phyloP scores from a whole-genome alignment of 2,113 vertebrate genomes.

The Felis chaus region DNA sequence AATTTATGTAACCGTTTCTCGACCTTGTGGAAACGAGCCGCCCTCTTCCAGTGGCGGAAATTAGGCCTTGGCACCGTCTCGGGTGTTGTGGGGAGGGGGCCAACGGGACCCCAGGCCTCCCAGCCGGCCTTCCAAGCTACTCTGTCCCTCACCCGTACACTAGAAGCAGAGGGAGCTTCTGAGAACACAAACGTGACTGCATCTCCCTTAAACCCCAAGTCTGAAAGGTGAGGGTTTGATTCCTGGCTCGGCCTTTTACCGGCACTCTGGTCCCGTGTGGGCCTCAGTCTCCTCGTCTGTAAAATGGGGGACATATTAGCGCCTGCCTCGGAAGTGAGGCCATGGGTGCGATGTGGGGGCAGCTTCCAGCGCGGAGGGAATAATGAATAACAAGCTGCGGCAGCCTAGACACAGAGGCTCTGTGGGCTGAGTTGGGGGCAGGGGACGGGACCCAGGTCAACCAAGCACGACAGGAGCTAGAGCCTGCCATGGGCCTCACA shows the following conservation, averaged over 20 bases:
- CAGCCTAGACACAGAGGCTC: not conserved
- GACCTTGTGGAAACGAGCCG: constrained; percentile 41
- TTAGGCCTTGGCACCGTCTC: not conserved
- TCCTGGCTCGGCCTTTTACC: not conserved
- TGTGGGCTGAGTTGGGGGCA: rapidly evolving
- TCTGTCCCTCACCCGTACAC: not conserved
- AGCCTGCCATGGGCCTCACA: rapidly evolving
- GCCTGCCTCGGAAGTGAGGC: not conserved
- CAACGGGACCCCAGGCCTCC: not conserved
- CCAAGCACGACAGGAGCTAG: not conserved
- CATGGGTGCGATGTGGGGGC: rapidly evolving
- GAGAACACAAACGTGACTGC: not conserved
- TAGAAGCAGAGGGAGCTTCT: not conserved
- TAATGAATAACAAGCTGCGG: not conserved
- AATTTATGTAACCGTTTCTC: constrained; percentile 54
- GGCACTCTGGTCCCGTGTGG: rapidly evolving
- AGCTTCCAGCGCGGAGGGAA: not conserved
- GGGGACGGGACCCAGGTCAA: not conserved
- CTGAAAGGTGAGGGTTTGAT: not conserved
- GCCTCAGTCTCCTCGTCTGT: not conserved
- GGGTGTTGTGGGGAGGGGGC: no score
- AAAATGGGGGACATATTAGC: rapidly evolving
- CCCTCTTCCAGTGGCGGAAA: not conserved
- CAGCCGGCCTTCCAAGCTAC: rapidly evolving
- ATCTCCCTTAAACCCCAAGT: not conserved